Base-by-base conservation (phyloP, 2,888 invertebrate species). In the Argyresthia goedartella region DNA sequence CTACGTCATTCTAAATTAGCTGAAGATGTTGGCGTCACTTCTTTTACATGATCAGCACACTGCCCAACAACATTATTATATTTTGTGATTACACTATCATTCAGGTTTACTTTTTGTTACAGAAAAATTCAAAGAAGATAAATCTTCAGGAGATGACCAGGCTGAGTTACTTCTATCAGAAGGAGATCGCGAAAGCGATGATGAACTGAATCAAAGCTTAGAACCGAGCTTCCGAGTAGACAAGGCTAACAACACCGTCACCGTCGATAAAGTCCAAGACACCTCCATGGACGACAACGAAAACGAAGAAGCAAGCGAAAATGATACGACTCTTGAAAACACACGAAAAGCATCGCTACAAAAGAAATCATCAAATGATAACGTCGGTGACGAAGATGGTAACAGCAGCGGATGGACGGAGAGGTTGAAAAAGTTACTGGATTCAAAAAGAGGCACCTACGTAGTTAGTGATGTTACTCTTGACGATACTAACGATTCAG, bases 201-300 rank as follows among this genome's bases (percentile, higher is more conserved):
- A 67, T 10, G 65, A 66, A 25, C 57, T 58, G 43, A 80, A 79
- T 36, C 74, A 81, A 49, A 80, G 81, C 41, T 62, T 84, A 1
- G 82, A 82, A 57, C 82, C 84, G 0, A 63, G 67, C 0, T 76
- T 84, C 52, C 76, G 62, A 45, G 79, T 69, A 51, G 74, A 76
- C 52, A 25, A 64, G 70, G 6, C 62, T 73, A 35, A 48, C 8
- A 11, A 4, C 46, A 25, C 15, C 25, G 49, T 15, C 35, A 49
- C 35, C 36, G 9, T 11, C 46, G 25, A n/a, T n/a, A n/a, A n/a
- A n/a, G n/a, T n/a, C n/a, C n/a, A n/a, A n/a, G n/a, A 15, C 10
- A 16, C 9, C 9, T 39, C 39, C 3, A 39, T 39, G n/a, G 39
- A 39, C n/a, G 39, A 39, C n/a, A 39, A 39, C 11, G n/a, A n/a